Base-by-base conservation (phyloP, 2,888 invertebrate genomes). In the Ornithoptera alexandrae region DNA sequence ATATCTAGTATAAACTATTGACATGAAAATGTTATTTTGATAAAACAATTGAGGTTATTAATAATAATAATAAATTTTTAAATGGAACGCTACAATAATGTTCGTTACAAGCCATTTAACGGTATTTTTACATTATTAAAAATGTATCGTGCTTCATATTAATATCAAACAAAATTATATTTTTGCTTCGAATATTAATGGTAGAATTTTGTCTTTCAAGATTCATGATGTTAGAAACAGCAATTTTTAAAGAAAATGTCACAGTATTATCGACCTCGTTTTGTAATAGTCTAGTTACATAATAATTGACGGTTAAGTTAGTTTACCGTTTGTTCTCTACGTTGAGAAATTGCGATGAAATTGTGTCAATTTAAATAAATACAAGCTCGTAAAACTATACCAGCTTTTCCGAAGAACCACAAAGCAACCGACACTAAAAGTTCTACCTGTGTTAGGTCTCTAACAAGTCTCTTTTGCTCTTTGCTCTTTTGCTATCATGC, bases 231-330 rank as follows among this genome's bases (percentile, higher is more conserved):
- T 7, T n/a, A 53, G 53, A 53, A 53, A n/a, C 53, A n/a, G n/a
- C n/a, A n/a, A n/a, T n/a, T 53, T 46, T 46, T 46, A 46, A 46
- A 53, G 53, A 53, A 53, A 53, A 53, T 53, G 53, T 53, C 53
- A 2, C 39, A 39, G 39, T 60, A 8, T 60, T 60, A 60, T 60
- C 24, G 60, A 24, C 46, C 24, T 30, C 36, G 60, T 67, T 67
- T 36, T 62, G 62, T 62, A 67, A 67, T 22, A 4, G 39, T 18
- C 39, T 30, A 24, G 57, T 64, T 67, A 62, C 30, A 57, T 67
- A 62, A 67, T 18, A 57, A 22, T n/a, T 42, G 39, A 10, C 53
- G 56, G 8, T 50, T 62, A 57, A 66, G 39, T 57, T 56, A 67
- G 62, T 57, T 67, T 62, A 67, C 57, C 18, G 30, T 22, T 18